phyloP scores from a whole-genome alignment of 2,888 invertebrate species.

The Heliconius charithonia region DNA sequence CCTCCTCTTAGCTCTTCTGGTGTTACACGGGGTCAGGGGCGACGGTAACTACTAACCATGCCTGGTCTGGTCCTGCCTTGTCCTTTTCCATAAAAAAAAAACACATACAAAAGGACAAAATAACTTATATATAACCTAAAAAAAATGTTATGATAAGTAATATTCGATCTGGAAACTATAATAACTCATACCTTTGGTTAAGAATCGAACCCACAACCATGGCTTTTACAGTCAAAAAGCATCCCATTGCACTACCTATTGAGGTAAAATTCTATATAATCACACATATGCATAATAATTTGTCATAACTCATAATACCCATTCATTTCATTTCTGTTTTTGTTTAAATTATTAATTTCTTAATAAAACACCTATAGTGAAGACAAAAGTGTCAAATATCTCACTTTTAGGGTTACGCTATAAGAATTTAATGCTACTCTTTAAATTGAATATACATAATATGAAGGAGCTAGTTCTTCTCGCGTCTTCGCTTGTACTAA shows the following conservation, averaged over 20 bases:
- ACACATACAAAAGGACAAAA: no score
- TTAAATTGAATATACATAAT: no score
- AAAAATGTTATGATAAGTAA: neutral
- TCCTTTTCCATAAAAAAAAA: no score
- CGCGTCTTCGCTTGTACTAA: no score
- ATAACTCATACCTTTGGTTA: neutral
- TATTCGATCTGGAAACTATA: neutral
- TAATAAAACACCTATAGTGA: conserved; percentile 14
- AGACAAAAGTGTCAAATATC: conserved; percentile 12
- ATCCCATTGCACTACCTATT: neutral
- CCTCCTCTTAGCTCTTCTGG: no score
- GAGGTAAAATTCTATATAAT: neutral
- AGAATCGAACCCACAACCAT: neutral
- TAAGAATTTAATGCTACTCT: neutral
- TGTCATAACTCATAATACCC: neutral
- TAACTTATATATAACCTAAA: no score
- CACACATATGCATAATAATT: neutral
- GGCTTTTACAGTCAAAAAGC: neutral
- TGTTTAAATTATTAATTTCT: conserved; percentile 16
- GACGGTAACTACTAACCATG: no score
- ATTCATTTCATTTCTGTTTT: conserved; percentile 5
- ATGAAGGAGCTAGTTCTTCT: no score
- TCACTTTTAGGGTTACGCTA: neutral
- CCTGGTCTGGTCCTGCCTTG: no score
- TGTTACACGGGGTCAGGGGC: no score